Percentiles rank a stretch among this genome's conserved stretches.
Evolutionary conservation across 2,888 invertebrate species (phyloP).

Genomic region (Morpho achilles): DNA sequence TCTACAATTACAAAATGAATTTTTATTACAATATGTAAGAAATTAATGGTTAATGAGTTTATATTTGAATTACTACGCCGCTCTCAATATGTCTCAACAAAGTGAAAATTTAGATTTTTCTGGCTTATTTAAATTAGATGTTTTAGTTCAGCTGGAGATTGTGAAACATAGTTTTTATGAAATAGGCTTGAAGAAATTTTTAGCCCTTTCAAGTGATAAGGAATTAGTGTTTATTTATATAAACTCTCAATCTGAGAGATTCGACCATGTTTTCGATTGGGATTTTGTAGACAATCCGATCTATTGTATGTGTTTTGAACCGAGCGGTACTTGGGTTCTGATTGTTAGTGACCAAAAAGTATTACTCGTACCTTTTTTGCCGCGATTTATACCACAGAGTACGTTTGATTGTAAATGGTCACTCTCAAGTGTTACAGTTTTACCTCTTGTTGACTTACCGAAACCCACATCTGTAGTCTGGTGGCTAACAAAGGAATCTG

Average conservation of each 20-base stretch:
- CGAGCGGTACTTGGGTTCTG: slow-evolving; percentile 87
- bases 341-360: slow-evolving; percentile 78
- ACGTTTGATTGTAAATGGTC: slow-evolving; percentile 73
- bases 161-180: slow-evolving; percentile 65
- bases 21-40: too few species aligned
- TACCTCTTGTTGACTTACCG: slow-evolving; percentile 54
- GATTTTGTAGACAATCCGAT: slow-evolving; percentile 74
- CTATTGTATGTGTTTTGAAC: slow-evolving; percentile 89
- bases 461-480: slow-evolving; percentile 83
- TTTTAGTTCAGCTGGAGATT: slow-evolving; percentile 62
- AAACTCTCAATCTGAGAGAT: slow-evolving; percentile 55
- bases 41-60: too few species aligned
- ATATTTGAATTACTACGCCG: slow-evolving; percentile 1
- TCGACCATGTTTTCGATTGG: slow-evolving; percentile 66
- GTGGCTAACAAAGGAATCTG: slow-evolving; percentile 88
- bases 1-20: too few species aligned
- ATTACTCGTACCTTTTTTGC: slow-evolving; percentile 70
- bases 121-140: slow-evolving; percentile 70
- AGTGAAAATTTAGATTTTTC: slow-evolving; percentile 65
- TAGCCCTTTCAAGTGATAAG: slow-evolving; percentile 64
- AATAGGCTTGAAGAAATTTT: slow-evolving; percentile 67
- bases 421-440: slow-evolving; percentile 65
- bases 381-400: slow-evolving; percentile 63
- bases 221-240: slow-evolving; percentile 65
- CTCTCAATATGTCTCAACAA: slow-evolving; percentile 46